Base-by-base conservation (phyloP, 2,113 vertebrate genomes). In the Rallus limicola region DNA sequence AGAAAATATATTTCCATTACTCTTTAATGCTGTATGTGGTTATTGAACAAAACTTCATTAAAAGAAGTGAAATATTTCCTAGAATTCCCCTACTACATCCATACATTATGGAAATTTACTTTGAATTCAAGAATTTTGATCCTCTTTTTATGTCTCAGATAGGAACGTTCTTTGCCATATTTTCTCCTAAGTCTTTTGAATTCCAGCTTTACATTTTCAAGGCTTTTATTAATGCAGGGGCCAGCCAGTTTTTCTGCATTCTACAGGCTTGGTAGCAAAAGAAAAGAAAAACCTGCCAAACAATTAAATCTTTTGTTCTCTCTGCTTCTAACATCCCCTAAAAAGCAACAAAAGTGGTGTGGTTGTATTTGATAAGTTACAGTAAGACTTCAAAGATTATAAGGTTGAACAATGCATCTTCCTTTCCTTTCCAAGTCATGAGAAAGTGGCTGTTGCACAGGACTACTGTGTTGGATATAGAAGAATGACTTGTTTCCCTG, bases 141-240 rank as follows among this genome's bases (percentile, higher is more conserved):
- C 72, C 25, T 95, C 26, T 94, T 95, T 90, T 53, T 90, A 56
- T 67, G 23, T 91, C 40, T 93, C 59, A 77, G 59, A 26, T 79
- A 90, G 40, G 20, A 80, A 29, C 24, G 42, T 14, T 91, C 83
- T 82, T 85, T 40, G 3, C 82, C 18, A 56, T 71, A 82, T 68
- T 88, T 92, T 29, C 65, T 91, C 23, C 18, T 33, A 79, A 79
- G 31, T 67, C 36, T 95, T 87, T 93, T 90, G 16, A 86, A 70
- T 87, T 88, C 67, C 78, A 80, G 26, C 58, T 94, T 90, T 72
- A 70, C 62, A 60, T 97, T 96, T 97, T 62, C 70, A 92, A 93
- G 77, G 50, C 56, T 85, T 92, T 95, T 93, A 90, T 92, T 86
- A 79, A 69, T 52, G 29, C 28, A 77, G 50, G 24, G 7, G 67